phyloP scores from a whole-genome alignment of 2,888 invertebrate genomes.

The Andrena haemorrhoa region DNA sequence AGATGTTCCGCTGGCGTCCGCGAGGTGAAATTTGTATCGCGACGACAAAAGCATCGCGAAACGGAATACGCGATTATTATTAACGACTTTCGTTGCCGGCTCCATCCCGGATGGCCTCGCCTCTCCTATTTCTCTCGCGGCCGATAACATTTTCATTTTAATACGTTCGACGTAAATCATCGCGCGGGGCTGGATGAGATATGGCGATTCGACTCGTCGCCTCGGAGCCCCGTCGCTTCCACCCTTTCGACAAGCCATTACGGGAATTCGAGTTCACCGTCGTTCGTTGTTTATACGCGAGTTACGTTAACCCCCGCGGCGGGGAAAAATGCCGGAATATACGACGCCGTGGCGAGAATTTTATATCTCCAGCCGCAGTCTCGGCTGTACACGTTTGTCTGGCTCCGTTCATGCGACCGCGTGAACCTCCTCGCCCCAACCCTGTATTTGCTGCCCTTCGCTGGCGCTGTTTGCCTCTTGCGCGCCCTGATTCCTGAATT shows the following conservation, averaged over 20 bases:
- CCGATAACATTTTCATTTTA: constrained; percentile 55
- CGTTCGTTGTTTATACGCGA: constrained; percentile 25
- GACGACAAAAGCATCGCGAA: constrained; percentile 14
- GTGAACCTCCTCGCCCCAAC: background rate
- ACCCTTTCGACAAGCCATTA: constrained; percentile 22
- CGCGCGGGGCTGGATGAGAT: constrained; percentile 13
- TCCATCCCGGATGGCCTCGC: background rate
- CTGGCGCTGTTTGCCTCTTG: constrained; percentile 27
- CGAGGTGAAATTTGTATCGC: constrained; percentile 46
- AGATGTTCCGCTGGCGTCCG: constrained; percentile 19
- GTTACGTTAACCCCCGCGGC: background rate
- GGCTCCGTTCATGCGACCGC: constrained; percentile 40
- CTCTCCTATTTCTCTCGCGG: too few species aligned
- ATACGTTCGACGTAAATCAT: constrained; percentile 45
- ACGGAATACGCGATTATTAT: constrained; percentile 37
- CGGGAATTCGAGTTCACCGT: constrained; percentile 35
- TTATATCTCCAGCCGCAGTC: constrained; percentile 1
- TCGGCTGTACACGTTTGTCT: constrained; percentile 35
- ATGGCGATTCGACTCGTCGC: constrained; percentile 36
- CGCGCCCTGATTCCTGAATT: constrained; percentile 48
- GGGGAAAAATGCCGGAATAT: constrained; percentile 6
- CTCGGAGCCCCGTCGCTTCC: too few species aligned
- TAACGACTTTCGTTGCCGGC: constrained; percentile 39
- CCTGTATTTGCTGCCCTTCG: constrained; percentile 15
- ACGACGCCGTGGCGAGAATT: background rate